A percentile compares a stretch with the other conserved stretches of the same genome.
Conservation (phyloP, 1,140 invertebrate species). For the Pomacea maculata region DNA sequence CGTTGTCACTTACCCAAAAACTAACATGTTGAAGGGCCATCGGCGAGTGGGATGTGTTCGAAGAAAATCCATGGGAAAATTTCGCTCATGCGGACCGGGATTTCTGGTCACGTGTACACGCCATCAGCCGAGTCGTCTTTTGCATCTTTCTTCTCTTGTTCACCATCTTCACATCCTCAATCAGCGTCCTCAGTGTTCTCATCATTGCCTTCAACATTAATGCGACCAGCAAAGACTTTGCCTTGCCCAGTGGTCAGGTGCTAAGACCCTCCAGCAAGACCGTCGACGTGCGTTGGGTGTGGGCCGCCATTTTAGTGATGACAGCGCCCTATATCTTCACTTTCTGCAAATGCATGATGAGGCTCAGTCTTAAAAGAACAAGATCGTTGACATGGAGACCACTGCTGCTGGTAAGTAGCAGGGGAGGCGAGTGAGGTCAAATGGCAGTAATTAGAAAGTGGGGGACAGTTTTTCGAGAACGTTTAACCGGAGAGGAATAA, state of each 20-base stretch:
- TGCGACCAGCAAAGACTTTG: neutral
- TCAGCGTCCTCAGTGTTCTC: conserved; percentile 4
- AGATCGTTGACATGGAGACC: neutral
- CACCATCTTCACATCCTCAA: neutral
- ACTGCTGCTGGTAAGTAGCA: conserved; percentile 9
- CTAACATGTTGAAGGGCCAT: neutral
- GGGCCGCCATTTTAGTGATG: conserved; percentile 15
- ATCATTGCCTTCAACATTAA: conserved; percentile 27
- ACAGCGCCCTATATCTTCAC: conserved; percentile 19
- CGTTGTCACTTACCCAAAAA: neutral
- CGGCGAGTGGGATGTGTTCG: conserved; percentile 17
- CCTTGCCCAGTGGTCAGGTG: neutral
- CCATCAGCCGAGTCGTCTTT: neutral
- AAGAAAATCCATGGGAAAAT: conserved; percentile 11
- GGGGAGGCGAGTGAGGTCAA: no score
- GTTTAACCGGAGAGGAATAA: no score
- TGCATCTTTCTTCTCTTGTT: conserved; percentile 9
- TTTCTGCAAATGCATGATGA: neutral
- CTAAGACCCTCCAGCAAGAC: neutral
- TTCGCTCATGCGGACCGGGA: conserved; percentile 4
- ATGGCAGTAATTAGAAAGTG: no score
- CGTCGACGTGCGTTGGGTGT: conserved; percentile 16
- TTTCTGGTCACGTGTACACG: conserved; percentile 19
- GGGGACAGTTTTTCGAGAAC: no score
- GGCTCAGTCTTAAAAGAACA: conserved; percentile 9